These are phyloP conservation scores for Hestina assimilis DNA, from an alignment of 1,140 invertebrate genomes.

Conservation along the genomic window DNA sequence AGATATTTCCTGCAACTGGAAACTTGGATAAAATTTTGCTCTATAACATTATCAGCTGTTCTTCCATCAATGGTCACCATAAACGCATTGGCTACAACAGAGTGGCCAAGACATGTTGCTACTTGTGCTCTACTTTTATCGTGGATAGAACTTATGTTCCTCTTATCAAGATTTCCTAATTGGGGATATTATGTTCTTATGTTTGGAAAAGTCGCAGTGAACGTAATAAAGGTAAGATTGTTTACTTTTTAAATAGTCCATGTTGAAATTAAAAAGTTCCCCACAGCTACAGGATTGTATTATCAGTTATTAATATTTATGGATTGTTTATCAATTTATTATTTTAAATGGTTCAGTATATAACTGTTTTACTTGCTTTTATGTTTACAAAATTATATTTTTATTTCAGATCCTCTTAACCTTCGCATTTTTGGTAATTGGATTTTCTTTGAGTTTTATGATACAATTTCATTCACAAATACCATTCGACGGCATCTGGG, in stretches of 20 bases:
- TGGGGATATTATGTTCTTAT: constrained; percentile 78
- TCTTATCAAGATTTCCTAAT: constrained; percentile 77
- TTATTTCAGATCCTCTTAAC: constrained; percentile 72
- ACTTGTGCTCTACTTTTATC: constrained; percentile 74
- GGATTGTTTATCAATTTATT: no score
- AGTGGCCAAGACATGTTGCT: constrained; percentile 76
- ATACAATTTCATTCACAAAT: constrained; percentile 70
- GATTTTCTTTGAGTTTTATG: constrained; percentile 79
- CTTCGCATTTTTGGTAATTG: constrained; percentile 75
- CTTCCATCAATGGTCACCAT: constrained; percentile 43
- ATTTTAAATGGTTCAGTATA: no score
- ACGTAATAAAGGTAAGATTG: constrained; percentile 69
- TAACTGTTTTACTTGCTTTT: no score
- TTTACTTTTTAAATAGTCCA: no score
- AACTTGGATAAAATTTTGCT: constrained; percentile 73
- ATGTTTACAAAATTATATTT: not conserved
- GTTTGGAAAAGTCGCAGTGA: constrained; percentile 76
- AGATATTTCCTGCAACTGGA: constrained; percentile 72
- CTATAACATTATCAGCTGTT: constrained; percentile 48
- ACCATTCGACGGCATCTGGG: constrained; percentile 72
- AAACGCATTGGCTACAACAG: constrained; percentile 28
- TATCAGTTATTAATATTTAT: not conserved
- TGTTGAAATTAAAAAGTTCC: no score
- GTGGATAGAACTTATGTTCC: constrained; percentile 79
- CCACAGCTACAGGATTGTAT: no score